Conservation (phyloP, 2,797 vertebrate genomes). For the Lophius americanus region DNA sequence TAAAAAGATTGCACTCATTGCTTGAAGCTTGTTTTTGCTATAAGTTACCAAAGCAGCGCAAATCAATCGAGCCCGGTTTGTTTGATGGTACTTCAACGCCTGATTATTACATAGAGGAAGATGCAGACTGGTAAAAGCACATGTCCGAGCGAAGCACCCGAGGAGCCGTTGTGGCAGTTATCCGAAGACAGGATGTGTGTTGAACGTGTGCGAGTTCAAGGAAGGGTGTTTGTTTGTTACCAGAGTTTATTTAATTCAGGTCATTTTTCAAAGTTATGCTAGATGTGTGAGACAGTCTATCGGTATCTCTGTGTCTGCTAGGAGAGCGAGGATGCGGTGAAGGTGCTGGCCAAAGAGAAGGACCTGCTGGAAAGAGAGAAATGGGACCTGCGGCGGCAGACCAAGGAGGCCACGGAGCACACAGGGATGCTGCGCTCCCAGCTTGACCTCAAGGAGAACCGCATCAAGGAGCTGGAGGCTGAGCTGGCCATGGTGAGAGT, state of each 20-base stretch:
- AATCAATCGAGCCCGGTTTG: constrained; percentile 95
- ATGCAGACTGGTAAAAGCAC: constrained; percentile 96
- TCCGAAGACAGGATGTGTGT: constrained; percentile 52
- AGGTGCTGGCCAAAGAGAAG: constrained; percentile 95
- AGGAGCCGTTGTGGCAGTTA: constrained; percentile 52
- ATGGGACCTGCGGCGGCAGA: constrained; percentile 95
- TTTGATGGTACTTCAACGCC: constrained; percentile 96
- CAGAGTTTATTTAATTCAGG: too few relatives aligned
- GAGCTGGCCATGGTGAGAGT: constrained; percentile 95
- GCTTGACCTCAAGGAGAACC: constrained; percentile 97
- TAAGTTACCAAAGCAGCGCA: constrained; percentile 88
- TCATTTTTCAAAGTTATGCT: constrained; percentile 2
- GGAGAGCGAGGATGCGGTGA: constrained; percentile 98
- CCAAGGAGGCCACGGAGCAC: constrained; percentile 96
- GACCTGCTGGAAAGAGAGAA: constrained; percentile 96
- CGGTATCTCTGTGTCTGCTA: constrained; percentile 74
- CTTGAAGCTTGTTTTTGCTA: too few relatives aligned
- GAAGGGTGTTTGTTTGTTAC: constrained; percentile 25
- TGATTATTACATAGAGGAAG: constrained; percentile 99
- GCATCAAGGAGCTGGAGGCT: constrained; percentile 98
- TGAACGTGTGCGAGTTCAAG: constrained; percentile 13
- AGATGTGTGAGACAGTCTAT: constrained; percentile 47
- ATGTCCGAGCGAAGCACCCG: constrained; percentile 53
- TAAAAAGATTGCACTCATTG: too few relatives aligned
- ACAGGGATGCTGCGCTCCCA: constrained; percentile 91